These are phyloP conservation scores for Corydoras maculifer DNA, from an alignment of 2,113 vertebrate species.

Conservation along the genomic window DNA sequence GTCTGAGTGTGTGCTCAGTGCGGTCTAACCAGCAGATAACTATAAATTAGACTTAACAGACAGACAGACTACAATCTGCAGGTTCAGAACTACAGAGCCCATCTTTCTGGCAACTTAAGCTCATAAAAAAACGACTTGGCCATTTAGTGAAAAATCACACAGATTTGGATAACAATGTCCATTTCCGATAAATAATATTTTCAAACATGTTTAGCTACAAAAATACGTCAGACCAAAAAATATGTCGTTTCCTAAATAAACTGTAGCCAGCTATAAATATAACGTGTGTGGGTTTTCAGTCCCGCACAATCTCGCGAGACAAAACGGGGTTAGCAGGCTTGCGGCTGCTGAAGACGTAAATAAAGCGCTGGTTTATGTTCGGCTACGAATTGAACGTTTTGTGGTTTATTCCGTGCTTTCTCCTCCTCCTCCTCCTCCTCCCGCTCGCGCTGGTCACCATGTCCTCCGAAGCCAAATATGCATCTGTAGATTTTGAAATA, in stretches of 20 bases:
- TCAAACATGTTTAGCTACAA: no score
- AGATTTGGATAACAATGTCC: no score
- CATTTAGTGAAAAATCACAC: no score
- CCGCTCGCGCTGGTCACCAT: constrained; percentile 38
- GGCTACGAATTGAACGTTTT: constrained; percentile 12
- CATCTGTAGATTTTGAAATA: constrained; percentile 82
- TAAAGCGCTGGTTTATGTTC: constrained; percentile 4
- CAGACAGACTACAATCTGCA: no score
- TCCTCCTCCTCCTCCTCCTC: not conserved
- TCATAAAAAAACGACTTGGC: no score
- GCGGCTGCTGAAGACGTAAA: constrained; percentile 33
- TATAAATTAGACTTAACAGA: no score
- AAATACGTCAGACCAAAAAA: no score
- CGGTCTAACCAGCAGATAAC: no score
- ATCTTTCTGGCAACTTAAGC: no score
- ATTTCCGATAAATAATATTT: no score
- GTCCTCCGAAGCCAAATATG: constrained; percentile 56
- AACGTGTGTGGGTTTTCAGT: not conserved
- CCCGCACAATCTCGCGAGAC: constrained; percentile 28
- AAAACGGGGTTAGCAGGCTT: not conserved
- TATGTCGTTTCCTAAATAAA: not conserved
- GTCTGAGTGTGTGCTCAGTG: no score
- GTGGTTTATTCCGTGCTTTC: not conserved
- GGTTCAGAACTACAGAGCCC: no score
- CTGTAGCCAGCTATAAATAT: constrained; percentile 6